Evolutionary conservation across 2,113 vertebrate species (phyloP).

Genomic region (Macroglossus sobrinus): DNA sequence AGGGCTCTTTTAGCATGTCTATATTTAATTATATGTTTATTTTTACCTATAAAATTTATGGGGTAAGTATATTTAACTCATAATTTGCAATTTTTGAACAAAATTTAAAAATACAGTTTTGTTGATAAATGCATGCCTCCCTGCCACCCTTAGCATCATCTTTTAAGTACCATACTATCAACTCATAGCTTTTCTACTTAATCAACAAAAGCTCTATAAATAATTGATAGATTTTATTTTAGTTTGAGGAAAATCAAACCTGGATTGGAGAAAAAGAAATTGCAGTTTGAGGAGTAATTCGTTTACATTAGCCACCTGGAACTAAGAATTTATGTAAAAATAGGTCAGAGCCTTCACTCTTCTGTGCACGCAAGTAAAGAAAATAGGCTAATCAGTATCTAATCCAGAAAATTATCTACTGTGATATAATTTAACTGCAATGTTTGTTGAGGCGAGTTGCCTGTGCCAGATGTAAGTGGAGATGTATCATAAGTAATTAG

Average conservation of each 20-base stretch:
- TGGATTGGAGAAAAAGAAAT: neutral
- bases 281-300: neutral
- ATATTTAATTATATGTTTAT: neutral
- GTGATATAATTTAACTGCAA: neutral
- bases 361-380: neutral
- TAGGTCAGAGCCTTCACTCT: neutral
- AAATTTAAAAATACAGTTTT: conserved; percentile 3
- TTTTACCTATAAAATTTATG: conserved; percentile 2
- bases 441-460: neutral
- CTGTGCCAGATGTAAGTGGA: neutral
- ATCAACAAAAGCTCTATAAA: neutral
- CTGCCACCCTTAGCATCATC: neutral
- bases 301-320: neutral
- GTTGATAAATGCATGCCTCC: neutral
- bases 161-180: neutral
- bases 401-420: neutral
- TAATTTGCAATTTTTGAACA: conserved; percentile 9
- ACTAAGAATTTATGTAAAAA: neutral
- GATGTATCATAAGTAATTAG: neutral
- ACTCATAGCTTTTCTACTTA: neutral
- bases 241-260: neutral
- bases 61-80: neutral
- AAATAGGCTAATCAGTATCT: neutral
- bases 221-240: neutral
- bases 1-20: neutral